Base-by-base conservation (phyloP, 2,888 invertebrate genomes). In the Cantharis rustica region DNA sequence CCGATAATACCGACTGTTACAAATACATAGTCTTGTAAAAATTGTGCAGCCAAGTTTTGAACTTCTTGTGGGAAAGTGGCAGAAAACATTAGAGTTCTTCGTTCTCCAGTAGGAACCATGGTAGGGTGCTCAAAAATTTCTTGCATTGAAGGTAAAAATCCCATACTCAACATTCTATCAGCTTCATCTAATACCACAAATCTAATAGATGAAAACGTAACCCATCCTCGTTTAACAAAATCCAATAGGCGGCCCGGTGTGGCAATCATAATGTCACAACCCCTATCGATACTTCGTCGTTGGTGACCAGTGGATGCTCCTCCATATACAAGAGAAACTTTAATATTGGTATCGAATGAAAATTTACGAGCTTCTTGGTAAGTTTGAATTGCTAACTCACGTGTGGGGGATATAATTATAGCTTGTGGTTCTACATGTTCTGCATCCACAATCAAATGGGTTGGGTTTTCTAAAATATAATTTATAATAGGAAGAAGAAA, bases 1-100 rank as follows among this genome's bases (percentile, higher is more conserved):
- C 99, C 99, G 0, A 98, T 94, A 10, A 95, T 93, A 64, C 98
- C 99, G 16, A 98, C 94, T 0, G 95, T 92, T 9, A 98, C 91
- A 85, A 98, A 98, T 13, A 97, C 85, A 85, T 98, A 98, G 75
- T 93, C 89, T 79, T 91, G 89, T 16, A 98, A 89, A 86, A 95
- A 98, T 70, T 94, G 91, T 0, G 91, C 91, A 0, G 97, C 97
- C 80, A 97, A 88, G 64, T 91, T 90, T 87, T 98, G 98, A 16
- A 95, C 91, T 27, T 89, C 91, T 63, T 90, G 89, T 0, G 93
- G 93, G 84, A 95, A 95, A 0, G 95, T 95, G 0, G 95, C 95
- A 7, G 93, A 93, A 84, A 95, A 95, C 94, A 95, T 93, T 0
- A 94, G 88, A 0, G 94, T 94, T 82, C 90, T 90, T 10, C 93